Evolutionary conservation across 2,797 vertebrate genomes (phyloP).

Genomic region (Poecilia velifera): DNA sequence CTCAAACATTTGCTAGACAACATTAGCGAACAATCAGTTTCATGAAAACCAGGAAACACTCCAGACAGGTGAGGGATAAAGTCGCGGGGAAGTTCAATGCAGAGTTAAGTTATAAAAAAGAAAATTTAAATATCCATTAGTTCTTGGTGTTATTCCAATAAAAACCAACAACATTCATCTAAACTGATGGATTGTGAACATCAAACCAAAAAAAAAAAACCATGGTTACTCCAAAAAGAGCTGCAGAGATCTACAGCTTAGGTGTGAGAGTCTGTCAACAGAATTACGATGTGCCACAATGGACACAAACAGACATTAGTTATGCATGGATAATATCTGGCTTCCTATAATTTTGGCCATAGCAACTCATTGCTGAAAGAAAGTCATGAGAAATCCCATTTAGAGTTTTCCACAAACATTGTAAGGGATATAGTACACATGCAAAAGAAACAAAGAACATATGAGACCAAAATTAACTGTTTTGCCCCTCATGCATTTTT

Average conservation of each 20-base stretch:
- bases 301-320: neutral
- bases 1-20: neutral
- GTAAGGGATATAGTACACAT: neutral
- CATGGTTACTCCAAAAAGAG: neutral
- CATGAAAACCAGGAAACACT: neutral
- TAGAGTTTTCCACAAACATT: neutral
- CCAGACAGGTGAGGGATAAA: neutral
- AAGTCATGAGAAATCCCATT: neutral
- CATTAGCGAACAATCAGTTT: neutral
- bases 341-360: neutral
- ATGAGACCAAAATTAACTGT: neutral
- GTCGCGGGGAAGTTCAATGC: neutral
- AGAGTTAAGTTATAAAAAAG: neutral
- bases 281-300: neutral
- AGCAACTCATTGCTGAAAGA: neutral
- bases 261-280: neutral
- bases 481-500: neutral
- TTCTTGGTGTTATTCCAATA: neutral
- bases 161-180: neutral
- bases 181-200: neutral
- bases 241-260: neutral
- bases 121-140: neutral
- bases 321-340: neutral
- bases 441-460: neutral
- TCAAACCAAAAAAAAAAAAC: neutral